Evolutionary conservation across 2,888 invertebrate species (phyloP), one percentile per base, ranked within the genome.

Genomic region (Microplitis deprimator): DNA sequence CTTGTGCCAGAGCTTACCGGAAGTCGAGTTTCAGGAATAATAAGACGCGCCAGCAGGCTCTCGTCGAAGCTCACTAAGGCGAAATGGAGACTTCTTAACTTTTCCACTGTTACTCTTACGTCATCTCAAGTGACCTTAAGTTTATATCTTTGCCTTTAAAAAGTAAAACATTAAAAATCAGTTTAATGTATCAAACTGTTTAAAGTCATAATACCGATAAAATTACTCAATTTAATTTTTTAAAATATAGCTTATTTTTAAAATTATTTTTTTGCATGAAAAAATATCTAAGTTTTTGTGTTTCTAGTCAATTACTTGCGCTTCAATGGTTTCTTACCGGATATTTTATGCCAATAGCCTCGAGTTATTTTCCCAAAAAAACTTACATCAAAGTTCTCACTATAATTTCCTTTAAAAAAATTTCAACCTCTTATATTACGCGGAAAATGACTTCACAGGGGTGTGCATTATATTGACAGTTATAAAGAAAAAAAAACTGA

Each of bases 21-120:
- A 84, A 85, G 84, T 87, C 84, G 83, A 84, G 83, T 83, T 84
- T 81, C 78, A 77, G 81, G 83, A 84, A 85, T 85, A 85, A 85
- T 83, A 82, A 84, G 82, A 80, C 80, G 60, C 61, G 67, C 59
- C 39, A 78, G 75, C 77, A 67, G 69, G 64, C 70, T 59, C 39
- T 72, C 72, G 64, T 40, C 72, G 64, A 64, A 72, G 64, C 72
- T 72, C 64, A 72, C 62, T 16, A 64, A 61, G 50, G 39, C 61
- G 64, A 72, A 72, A 64, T 40, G 6, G 50, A 72, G 62, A 72
- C 62, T 17, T 73, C 20, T 50, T 41, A 68, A 17, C 67, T 64
- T 64, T 17, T 8, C 10, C 50, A 13, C 50, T 13, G 50, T 13
- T 10, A 50, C 68, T 61, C 38, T 73, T 69, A 68, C 16, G 39